These are phyloP conservation scores for Syritta pipiens DNA, from an alignment of 2,888 invertebrate genomes.

Conservation along the genomic window DNA sequence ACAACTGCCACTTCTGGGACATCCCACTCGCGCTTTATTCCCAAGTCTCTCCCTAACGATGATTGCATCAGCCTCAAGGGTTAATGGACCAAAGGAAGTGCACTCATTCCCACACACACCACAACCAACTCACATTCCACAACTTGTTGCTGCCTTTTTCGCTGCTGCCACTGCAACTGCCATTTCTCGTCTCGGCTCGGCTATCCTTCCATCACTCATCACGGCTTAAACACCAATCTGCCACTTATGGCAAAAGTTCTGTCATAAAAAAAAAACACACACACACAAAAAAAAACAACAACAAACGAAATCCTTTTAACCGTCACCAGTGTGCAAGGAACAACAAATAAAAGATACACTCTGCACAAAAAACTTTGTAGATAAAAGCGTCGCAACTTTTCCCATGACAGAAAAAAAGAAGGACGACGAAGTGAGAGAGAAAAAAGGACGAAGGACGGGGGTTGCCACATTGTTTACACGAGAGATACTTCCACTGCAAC, in stretches of 20 bases:
- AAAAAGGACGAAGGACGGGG: background rate
- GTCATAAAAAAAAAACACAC: slow-evolving; percentile 40
- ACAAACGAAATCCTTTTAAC: slow-evolving; percentile 24
- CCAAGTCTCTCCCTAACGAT: no score
- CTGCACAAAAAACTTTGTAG: slow-evolving; percentile 16
- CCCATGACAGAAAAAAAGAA: background rate
- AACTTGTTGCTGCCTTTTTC: background rate
- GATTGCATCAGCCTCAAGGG: no score
- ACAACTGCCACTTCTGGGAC: no score
- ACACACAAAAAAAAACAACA: no score
- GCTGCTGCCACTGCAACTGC: no score
- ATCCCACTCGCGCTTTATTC: no score
- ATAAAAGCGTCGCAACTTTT: slow-evolving; percentile 14
- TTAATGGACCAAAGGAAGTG: no score
- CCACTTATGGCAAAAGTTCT: slow-evolving; percentile 1
- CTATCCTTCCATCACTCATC: slow-evolving; percentile 31
- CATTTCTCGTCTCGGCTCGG: background rate
- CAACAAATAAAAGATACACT: background rate
- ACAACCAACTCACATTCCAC: no score
- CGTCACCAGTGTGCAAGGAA: background rate
- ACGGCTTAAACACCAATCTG: slow-evolving; percentile 19
- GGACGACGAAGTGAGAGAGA: background rate
- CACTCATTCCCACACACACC: no score
- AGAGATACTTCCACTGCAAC: background rate
- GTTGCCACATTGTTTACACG: slow-evolving; percentile 16